Evolutionary conservation across 2,888 invertebrate species (phyloP).

Genomic region (Pammene aurita): DNA sequence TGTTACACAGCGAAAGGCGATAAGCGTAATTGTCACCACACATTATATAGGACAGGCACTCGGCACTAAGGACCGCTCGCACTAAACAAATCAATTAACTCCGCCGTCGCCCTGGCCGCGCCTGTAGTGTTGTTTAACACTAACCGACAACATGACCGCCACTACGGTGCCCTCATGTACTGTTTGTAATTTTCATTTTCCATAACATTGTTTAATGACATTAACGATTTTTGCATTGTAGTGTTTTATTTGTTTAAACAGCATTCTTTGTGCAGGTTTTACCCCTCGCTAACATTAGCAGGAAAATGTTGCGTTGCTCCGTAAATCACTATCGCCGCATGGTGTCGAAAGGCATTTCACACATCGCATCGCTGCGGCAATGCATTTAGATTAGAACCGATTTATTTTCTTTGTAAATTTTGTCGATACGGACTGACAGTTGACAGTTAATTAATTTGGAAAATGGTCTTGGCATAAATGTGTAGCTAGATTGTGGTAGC

Average conservation of each 20-base stretch:
- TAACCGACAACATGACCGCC: conserved; percentile 56
- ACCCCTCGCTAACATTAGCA: conserved; percentile 82
- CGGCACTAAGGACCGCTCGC: conserved; percentile 66
- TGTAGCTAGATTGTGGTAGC: conserved; percentile 78
- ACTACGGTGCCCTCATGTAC: conserved; percentile 58
- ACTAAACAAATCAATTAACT: conserved; percentile 77
- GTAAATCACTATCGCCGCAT: conserved; percentile 55
- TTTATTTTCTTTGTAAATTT: conserved; percentile 46
- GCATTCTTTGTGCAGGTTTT: conserved; percentile 83
- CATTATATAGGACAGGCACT: neutral
- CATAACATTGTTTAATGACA: conserved; percentile 66
- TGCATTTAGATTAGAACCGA: conserved; percentile 54
- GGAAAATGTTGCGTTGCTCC: conserved; percentile 83
- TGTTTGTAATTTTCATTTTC: conserved; percentile 66
- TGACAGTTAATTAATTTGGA: conserved; percentile 70
- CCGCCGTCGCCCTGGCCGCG: conserved; percentile 50
- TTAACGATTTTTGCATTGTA: conserved; percentile 76
- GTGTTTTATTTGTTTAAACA: conserved; percentile 76
- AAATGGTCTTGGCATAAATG: conserved; percentile 65
- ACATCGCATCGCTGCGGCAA: conserved; percentile 72
- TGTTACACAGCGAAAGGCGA: no score
- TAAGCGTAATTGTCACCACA: neutral
- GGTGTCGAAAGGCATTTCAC: conserved; percentile 17
- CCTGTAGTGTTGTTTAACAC: conserved; percentile 64
- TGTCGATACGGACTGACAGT: conserved; percentile 56